These are phyloP conservation scores for Scaptomyza pallida DNA, from an alignment of 1,140 invertebrate species.

Conservation along the genomic window DNA sequence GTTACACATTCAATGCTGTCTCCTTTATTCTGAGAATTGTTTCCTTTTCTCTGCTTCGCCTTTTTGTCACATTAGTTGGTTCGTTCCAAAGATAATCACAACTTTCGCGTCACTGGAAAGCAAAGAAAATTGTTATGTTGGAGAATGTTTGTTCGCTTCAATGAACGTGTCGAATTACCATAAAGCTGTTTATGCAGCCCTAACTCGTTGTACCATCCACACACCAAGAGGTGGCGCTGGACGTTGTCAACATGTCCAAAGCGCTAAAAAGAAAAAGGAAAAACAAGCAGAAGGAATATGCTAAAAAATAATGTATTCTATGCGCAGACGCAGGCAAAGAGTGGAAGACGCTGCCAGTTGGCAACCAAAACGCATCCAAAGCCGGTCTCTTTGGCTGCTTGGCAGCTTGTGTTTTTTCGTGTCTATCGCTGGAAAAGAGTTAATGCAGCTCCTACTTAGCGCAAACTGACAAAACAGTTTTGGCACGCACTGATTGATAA, in stretches of 20 bases:
- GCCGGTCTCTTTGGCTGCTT: conserved; percentile 45
- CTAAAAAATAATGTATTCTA: conserved; percentile 64
- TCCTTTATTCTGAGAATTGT: too few species aligned
- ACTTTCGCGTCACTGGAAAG: not conserved
- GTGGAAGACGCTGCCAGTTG: conserved; percentile 22
- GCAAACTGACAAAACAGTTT: conserved; percentile 75
- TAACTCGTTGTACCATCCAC: conserved; percentile 50
- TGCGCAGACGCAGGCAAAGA: conserved; percentile 40
- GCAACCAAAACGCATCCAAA: conserved; percentile 1
- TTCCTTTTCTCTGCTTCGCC: not conserved
- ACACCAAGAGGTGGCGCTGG: conserved; percentile 53
- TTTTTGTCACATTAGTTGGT: not conserved
- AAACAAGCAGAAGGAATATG: conserved; percentile 9
- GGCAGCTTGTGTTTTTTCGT: conserved; percentile 7
- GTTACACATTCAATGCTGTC: too few species aligned
- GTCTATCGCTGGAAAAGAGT: conserved; percentile 45
- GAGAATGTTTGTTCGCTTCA: not conserved
- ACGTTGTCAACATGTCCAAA: conserved; percentile 59
- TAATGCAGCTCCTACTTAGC: conserved; percentile 76
- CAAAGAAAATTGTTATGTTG: not conserved
- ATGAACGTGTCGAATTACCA: conserved; percentile 15
- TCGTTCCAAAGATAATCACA: not conserved
- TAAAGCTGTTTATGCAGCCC: conserved; percentile 50
- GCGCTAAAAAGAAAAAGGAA: conserved; percentile 29
- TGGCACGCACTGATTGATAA: conserved; percentile 81